A percentile compares a stretch with the other conserved stretches of the same genome.
These are phyloP conservation scores for Drosophila bocki DNA, from an alignment of 1,140 invertebrate species.

Conservation along the genomic window DNA sequence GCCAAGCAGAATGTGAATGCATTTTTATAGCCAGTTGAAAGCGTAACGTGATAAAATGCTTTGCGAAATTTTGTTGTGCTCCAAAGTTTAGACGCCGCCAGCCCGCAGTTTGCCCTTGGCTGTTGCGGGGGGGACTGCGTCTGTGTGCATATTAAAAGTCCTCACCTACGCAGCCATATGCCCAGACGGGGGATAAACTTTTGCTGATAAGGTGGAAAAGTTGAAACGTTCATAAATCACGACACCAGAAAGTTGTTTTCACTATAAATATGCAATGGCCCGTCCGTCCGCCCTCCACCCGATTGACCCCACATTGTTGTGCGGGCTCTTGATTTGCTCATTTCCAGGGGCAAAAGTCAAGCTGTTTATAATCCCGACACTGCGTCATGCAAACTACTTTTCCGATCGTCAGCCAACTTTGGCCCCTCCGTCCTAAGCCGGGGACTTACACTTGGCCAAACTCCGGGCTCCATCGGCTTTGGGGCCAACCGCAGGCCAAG, in stretches of 20 bases:
- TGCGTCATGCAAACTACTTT: slow-evolving; percentile 61
- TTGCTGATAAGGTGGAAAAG: slow-evolving; percentile 80
- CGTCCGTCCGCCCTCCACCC: not conserved
- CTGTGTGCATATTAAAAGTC: slow-evolving; percentile 64
- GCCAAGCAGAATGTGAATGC: slow-evolving; percentile 59
- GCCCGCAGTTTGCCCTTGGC: slow-evolving; percentile 75
- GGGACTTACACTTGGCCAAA: slow-evolving; percentile 74
- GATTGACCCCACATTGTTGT: slow-evolving; percentile 47
- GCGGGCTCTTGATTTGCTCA: slow-evolving; percentile 58
- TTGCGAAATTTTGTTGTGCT: slow-evolving; percentile 66
- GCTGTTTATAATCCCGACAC: slow-evolving; percentile 62
- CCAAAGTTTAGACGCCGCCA: slow-evolving; percentile 71
- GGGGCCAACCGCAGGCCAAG: slow-evolving; percentile 39
- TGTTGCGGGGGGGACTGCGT: slow-evolving; percentile 6
- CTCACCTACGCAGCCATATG: slow-evolving; percentile 63
- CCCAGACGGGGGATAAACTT: slow-evolving; percentile 70
- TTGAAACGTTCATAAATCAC: slow-evolving; percentile 83
- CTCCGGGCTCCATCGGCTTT: slow-evolving; percentile 37
- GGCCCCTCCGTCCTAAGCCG: slow-evolving; percentile 43
- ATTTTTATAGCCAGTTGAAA: slow-evolving; percentile 80
- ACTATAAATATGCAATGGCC: slow-evolving; percentile 72
- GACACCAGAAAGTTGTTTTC: slow-evolving; percentile 79
- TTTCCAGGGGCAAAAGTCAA: slow-evolving; percentile 46
- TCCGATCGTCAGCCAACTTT: slow-evolving; percentile 58
- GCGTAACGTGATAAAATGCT: slow-evolving; percentile 82